These are phyloP conservation scores for Cyclina sinensis DNA, from an alignment of 1,140 invertebrate species.

Conservation along the genomic window DNA sequence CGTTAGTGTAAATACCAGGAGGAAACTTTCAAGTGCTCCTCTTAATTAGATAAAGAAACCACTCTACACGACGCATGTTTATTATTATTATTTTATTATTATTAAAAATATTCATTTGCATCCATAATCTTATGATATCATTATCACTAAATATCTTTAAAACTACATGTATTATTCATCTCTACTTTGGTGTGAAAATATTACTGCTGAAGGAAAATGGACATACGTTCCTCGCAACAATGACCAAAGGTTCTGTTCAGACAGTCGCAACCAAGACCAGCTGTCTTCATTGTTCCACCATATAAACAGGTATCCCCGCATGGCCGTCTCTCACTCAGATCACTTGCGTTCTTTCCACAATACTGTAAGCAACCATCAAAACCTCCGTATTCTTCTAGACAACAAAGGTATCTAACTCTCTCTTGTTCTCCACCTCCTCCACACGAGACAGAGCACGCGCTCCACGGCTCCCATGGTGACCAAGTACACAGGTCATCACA, in stretches of 20 bases:
- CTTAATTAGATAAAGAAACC: no score
- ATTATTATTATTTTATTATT: no score
- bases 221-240: constrained; percentile 17
- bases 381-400: background rate
- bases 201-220: no score
- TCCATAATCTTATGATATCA: no score
- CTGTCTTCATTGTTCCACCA: background rate
- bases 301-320: background rate
- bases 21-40: no score
- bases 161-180: no score
- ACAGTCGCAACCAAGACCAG: background rate
- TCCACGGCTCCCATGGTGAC: background rate
- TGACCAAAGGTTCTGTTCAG: background rate
- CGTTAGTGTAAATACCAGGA: no score
- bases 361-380: background rate
- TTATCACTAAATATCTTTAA: no score
- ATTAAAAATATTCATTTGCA: no score
- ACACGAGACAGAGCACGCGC: background rate
- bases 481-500: background rate
- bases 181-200: no score
- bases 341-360: background rate
- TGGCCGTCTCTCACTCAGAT: background rate
- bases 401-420: background rate
- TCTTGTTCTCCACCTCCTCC: background rate
- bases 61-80: no score